Percentiles rank a stretch among this genome's conserved stretches.
Evolutionary conservation across 2,113 vertebrate species (phyloP).

Genomic region (Ivindomyrus marchei): DNA sequence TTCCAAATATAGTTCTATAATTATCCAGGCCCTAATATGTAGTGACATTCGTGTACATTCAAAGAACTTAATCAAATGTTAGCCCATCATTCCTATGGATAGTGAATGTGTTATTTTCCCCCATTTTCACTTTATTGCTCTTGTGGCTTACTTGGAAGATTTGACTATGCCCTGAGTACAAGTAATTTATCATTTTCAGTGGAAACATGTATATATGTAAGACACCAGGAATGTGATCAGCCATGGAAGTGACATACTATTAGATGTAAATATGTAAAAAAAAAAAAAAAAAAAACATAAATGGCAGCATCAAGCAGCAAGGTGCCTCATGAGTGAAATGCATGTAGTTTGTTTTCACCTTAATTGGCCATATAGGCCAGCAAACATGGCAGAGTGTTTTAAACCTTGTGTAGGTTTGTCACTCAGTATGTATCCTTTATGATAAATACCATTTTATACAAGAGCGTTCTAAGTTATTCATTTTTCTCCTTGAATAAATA

Average conservation of each 20-base stretch:
- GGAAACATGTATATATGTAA: background rate
- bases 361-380: background rate
- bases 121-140: background rate
- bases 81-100: background rate
- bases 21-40: background rate
- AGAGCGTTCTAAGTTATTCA: background rate
- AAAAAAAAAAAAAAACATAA: background rate
- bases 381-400: background rate
- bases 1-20: background rate
- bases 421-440: background rate
- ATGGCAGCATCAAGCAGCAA: slow-evolving; percentile 16
- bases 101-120: background rate
- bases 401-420: slow-evolving; percentile 1
- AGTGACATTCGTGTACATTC: background rate
- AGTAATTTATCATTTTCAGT: background rate
- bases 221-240: background rate
- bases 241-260: background rate
- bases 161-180: background rate
- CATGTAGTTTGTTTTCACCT: slow-evolving; percentile 13
- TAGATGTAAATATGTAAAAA: slow-evolving; percentile 14
- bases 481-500: slow-evolving; percentile 9
- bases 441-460: background rate
- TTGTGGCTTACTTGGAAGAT: background rate
- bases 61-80: background rate
- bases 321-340: slow-evolving; percentile 10